These are phyloP conservation scores for Nephrotoma guestfalica DNA, from an alignment of 2,888 invertebrate genomes.

Conservation along the genomic window DNA sequence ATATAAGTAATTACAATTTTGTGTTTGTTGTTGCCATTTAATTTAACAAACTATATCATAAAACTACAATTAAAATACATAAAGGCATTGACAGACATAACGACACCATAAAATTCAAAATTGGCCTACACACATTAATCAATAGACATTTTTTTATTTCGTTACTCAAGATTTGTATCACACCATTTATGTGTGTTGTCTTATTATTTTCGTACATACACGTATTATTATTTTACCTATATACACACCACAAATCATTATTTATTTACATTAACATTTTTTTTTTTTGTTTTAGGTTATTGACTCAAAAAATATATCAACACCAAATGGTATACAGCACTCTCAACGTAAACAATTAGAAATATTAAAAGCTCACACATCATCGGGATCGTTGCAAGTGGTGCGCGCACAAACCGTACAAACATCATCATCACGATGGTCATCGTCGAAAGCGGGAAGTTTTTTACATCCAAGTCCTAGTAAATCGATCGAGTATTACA, in stretches of 20 bases:
- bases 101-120: background rate
- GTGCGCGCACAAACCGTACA: constrained; percentile 44
- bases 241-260: background rate
- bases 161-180: background rate
- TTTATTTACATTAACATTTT: constrained; percentile 10
- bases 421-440: constrained; percentile 29
- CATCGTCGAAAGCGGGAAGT: constrained; percentile 8
- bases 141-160: background rate
- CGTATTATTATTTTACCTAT: background rate
- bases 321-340: constrained; percentile 31
- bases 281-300: constrained; percentile 25
- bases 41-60: background rate
- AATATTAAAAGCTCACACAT: constrained; percentile 52
- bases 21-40: background rate
- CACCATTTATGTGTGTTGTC: background rate
- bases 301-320: constrained; percentile 33
- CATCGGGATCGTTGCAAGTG: constrained; percentile 49
- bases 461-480: background rate
- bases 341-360: constrained; percentile 41
- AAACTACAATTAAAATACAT: background rate
- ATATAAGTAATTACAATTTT: background rate
- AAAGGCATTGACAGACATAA: background rate
- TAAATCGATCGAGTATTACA: background rate
- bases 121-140: background rate
- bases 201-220: background rate